These are phyloP conservation scores for Squalus acanthias DNA, from an alignment of 2,797 vertebrate genomes.

Conservation along the genomic window DNA sequence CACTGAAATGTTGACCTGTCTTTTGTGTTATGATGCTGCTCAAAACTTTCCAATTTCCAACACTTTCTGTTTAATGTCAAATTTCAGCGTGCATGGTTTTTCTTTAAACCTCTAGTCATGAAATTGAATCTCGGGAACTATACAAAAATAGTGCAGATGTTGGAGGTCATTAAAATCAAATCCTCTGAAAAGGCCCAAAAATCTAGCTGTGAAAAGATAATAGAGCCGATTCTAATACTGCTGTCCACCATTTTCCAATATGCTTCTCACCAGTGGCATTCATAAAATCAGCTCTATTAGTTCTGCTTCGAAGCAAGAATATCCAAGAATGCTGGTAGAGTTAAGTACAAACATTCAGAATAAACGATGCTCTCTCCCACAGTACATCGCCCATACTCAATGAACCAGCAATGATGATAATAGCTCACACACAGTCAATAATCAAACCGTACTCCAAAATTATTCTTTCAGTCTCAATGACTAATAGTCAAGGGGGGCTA, in stretches of 20 bases:
- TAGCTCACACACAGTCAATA: neutral
- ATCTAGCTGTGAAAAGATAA: neutral
- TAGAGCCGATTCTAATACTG: neutral
- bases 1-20: neutral
- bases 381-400: neutral
- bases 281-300: neutral
- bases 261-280: neutral
- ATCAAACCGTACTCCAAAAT: neutral
- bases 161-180: neutral
- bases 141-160: neutral
- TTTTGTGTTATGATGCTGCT: too few relatives aligned
- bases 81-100: neutral
- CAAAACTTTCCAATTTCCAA: too few relatives aligned
- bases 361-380: neutral
- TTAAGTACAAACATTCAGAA: neutral
- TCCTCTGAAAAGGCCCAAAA: neutral
- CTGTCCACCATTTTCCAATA: neutral
- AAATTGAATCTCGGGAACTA: neutral
- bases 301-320: neutral
- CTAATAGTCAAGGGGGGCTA: neutral
- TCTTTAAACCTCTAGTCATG: neutral
- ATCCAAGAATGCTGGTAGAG: neutral
- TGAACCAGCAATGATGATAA: neutral
- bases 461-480: neutral
- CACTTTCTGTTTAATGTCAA: too few relatives aligned